Evolutionary conservation across 2,113 vertebrate genomes (phyloP).

Genomic region (Hemichromis elongatus): DNA sequence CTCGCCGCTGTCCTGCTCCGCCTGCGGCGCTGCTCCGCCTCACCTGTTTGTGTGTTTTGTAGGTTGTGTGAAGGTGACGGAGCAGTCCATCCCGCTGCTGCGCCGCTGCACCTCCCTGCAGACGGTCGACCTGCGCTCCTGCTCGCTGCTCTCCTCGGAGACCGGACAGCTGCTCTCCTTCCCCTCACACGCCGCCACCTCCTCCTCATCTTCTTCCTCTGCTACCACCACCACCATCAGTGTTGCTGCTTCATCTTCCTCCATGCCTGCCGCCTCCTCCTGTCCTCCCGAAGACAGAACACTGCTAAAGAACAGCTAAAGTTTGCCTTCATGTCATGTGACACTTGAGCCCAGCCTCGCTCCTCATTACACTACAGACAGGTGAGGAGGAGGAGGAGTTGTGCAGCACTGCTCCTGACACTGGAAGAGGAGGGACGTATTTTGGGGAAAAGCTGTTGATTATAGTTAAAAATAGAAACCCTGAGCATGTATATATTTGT

Average conservation of each 20-base stretch:
- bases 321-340: background rate
- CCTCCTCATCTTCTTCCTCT: slow-evolving; percentile 53
- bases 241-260: slow-evolving; percentile 48
- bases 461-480: slow-evolving; percentile 32
- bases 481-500: slow-evolving; percentile 72
- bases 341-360: slow-evolving; percentile 13
- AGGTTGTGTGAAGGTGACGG: slow-evolving; percentile 87
- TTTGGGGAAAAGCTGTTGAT: background rate
- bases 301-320: slow-evolving; percentile 88
- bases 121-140: slow-evolving; percentile 82
- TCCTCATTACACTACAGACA: slow-evolving; percentile 32
- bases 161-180: slow-evolving; percentile 77
- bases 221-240: slow-evolving; percentile 17
- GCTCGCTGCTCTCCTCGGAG: slow-evolving; percentile 79
- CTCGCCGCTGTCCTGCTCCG: rapidly evolving
- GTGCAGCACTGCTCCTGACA: background rate
- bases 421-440: background rate
- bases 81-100: slow-evolving; percentile 80
- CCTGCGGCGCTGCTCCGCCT: background rate
- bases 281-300: slow-evolving; percentile 81
- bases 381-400: slow-evolving; percentile 10
- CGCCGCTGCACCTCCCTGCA: slow-evolving; percentile 81
- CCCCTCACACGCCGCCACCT: slow-evolving; percentile 51
- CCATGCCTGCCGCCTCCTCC: slow-evolving; percentile 45
- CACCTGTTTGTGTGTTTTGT: background rate